A percentile compares a stretch with the other conserved stretches of the same genome.
These are phyloP conservation scores for Stomorhina lunata DNA, from an alignment of 2,888 invertebrate genomes.

Conservation along the genomic window DNA sequence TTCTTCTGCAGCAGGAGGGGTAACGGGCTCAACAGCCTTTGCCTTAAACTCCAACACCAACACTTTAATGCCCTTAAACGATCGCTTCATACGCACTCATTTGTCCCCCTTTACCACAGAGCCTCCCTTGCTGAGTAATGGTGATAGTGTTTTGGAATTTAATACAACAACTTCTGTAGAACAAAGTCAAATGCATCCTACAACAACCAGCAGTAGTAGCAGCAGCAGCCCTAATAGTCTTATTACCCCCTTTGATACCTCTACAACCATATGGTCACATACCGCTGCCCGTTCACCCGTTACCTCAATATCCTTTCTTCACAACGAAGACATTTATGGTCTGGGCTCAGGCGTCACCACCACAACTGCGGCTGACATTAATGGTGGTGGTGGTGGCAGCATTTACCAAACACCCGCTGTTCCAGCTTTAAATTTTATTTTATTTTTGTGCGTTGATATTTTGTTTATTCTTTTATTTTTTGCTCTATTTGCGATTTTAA, in stretches of 20 bases:
- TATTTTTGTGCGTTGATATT: slow-evolving; percentile 82
- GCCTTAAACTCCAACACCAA: slow-evolving; percentile 43
- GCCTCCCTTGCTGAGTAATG: slow-evolving; percentile 70
- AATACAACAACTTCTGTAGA: slow-evolving; percentile 69
- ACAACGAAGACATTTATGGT: slow-evolving; percentile 51
- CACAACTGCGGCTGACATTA: slow-evolving; percentile 4
- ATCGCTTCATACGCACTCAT: slow-evolving; percentile 54
- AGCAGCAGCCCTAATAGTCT: slow-evolving; percentile 31
- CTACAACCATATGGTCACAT: slow-evolving; percentile 68
- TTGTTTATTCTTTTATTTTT: slow-evolving; percentile 85
- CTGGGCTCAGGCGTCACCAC: slow-evolving; percentile 20
- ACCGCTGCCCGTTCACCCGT: slow-evolving; percentile 54
- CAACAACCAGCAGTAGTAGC: slow-evolving; percentile 53
- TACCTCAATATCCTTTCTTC: slow-evolving; percentile 53
- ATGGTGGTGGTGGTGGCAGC: neutral
- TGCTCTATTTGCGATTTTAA: slow-evolving; percentile 85
- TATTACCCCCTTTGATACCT: too few species aligned
- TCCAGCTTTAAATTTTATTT: slow-evolving; percentile 75
- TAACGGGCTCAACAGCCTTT: slow-evolving; percentile 29
- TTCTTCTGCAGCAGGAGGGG: neutral
- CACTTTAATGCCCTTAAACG: slow-evolving; percentile 45
- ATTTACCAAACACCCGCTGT: slow-evolving; percentile 17
- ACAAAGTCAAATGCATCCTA: slow-evolving; percentile 5
- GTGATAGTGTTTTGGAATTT: slow-evolving; percentile 74
- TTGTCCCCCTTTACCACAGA: slow-evolving; percentile 50